Conservation (phyloP, 2,113 vertebrate species). For the Romanogobio albipinnatus region DNA sequence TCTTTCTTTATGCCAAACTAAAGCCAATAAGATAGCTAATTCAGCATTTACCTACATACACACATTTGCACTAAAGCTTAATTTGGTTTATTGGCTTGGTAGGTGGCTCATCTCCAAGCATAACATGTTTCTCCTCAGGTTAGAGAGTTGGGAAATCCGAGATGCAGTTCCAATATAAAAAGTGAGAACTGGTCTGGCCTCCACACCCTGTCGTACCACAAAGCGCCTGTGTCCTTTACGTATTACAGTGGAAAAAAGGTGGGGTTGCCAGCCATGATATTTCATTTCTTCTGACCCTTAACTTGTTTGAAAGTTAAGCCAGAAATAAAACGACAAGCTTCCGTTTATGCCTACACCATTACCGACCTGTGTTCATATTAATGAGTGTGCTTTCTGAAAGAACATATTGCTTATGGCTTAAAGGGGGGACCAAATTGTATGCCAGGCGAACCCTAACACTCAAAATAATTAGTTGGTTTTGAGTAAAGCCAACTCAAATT, state of each 20-base stretch:
- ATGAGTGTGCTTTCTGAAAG: background rate
- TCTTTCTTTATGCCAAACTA: constrained; percentile 1
- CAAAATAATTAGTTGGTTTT: no score
- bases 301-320: constrained; percentile 25
- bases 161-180: constrained; percentile 57
- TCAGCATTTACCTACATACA: background rate
- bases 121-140: constrained; percentile 55
- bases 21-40: background rate
- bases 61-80: constrained; percentile 33
- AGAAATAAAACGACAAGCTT: constrained; percentile 11
- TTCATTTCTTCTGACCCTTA: constrained; percentile 38
- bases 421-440: background rate
- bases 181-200: constrained; percentile 54
- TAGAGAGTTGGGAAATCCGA: constrained; percentile 53
- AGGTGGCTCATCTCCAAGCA: constrained; percentile 59
- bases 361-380: background rate
- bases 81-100: constrained; percentile 60
- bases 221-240: constrained; percentile 55
- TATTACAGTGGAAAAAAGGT: constrained; percentile 48
- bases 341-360: background rate
- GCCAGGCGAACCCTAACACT: background rate
- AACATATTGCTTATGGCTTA: background rate
- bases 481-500: no score
- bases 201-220: constrained; percentile 39
- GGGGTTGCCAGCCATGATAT: constrained; percentile 28